Base-by-base conservation (phyloP, 1,140 invertebrate species). In the Papilio aristodemus region DNA sequence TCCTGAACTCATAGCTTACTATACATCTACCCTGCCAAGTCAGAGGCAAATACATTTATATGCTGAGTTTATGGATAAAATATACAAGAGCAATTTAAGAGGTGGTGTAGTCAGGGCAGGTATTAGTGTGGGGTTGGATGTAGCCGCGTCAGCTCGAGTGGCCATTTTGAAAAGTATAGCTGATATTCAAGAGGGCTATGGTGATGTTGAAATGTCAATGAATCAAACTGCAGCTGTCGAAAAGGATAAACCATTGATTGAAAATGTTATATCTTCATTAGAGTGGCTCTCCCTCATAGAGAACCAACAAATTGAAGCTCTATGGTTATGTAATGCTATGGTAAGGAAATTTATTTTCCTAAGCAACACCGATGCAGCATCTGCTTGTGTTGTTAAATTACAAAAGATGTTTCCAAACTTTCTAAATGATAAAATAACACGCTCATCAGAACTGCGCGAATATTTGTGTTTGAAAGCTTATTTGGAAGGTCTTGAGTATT, bases 301-400 rank as follows among this genome's bases (percentile, higher is more conserved):
- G 5, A 92, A 93, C 50, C 97, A 98, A 86, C 88, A 96, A 46
- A 91, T 94, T 43, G 97, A 98, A 88, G 94, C 96, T 10, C 80
- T 99, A 4, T 95, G 95, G 92, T 95, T 98, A 83, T 95, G 95
- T 1, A 98, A 98, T 93, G 95, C 96, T n/a, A 93, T 98, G 72
- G 96, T 98, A 77, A 94, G 97, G 69, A 94, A 93, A 50, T 98
- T 98, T 85, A 90, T 92, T 60, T 91, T 92, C 54, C 89, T 91
- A 76, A 86, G 89, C 8, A 91, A 91, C 54, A 86, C 89, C 46
- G 90, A 92, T 76, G 90, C 91, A 32, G 91, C 91, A n/a, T 75
- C 90, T 38, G 66, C 71, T 57, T 90, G 89, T 71, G 85, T 98
- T 59, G 93, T 92, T 3, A 92, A 92, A 78, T 70, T 95, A 0